Conservation (phyloP, 2,888 invertebrate species). For the Phrixothrix hirtus region DNA sequence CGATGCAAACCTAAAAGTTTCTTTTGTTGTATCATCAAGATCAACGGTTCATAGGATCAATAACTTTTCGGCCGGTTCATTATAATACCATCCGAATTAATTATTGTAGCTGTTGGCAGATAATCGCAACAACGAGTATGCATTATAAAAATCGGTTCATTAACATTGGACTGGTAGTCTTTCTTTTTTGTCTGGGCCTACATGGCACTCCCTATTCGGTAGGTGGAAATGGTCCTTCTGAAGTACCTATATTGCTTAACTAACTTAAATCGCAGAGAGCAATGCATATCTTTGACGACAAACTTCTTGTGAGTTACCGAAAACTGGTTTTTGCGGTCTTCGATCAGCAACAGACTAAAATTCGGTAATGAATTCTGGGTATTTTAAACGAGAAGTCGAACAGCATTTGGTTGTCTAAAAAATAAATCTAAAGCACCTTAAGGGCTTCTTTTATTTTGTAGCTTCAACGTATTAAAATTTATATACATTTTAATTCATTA, state of each 20-base stretch:
- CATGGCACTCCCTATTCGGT: conserved; percentile 17
- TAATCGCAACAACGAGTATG: conserved; percentile 1
- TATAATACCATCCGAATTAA: too few relatives aligned
- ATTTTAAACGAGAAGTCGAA: background rate
- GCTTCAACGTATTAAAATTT: too few relatives aligned
- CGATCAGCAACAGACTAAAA: background rate
- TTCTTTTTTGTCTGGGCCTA: conserved; percentile 19
- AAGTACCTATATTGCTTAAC: background rate
- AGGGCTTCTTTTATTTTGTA: too few relatives aligned
- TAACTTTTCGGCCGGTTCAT: too few relatives aligned
- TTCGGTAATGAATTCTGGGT: background rate
- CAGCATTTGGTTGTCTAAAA: too few relatives aligned
- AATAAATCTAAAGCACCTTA: too few relatives aligned
- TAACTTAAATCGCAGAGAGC: conserved; percentile 3
- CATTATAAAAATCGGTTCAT: conserved; percentile 17
- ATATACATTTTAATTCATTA: too few relatives aligned
- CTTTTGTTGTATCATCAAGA: too few relatives aligned
- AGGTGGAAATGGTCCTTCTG: conserved; percentile 21
- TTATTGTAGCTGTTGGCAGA: conserved; percentile 1
- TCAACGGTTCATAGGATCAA: too few relatives aligned
- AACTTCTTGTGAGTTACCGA: conserved; percentile 4
- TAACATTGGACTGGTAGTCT: conserved; percentile 16
- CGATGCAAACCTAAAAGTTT: background rate
- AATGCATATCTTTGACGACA: conserved; percentile 7
- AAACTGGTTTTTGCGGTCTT: conserved; percentile 3